Base-by-base conservation (phyloP, 2,888 invertebrate species). In the Tubulanus polymorphus region DNA sequence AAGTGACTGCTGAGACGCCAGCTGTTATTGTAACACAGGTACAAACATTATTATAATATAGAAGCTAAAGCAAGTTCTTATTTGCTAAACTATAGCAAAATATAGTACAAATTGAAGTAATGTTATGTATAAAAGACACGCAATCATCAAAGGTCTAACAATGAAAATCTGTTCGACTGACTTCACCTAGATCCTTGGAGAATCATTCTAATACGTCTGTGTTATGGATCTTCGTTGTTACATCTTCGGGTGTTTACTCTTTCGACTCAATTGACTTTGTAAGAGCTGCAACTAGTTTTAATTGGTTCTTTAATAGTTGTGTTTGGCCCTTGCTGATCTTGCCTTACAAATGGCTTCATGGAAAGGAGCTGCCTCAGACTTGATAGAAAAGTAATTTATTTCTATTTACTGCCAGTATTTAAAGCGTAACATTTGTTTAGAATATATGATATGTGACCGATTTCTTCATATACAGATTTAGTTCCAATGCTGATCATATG, bases 311-410 rank as follows among this genome's bases (percentile, higher is more conserved):
- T 74, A 74, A 32, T 78, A 87, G 84, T 82, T 99, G 51, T 91
- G 93, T 71, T 80, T 97, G 57, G 95, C 96, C 1, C 81, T 99
- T 48, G 92, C 95, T 20, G 96, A 97, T 81, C 81, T 99, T 63
- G 90, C 93, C 3, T 82, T 99, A 51, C 91, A 96, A 79, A 94
- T 96, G 90, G 86, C 89, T 18, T 81, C 88, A 0, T 99, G 97
- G 97, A 88, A 89, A 68, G 87, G 89, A 73, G 92, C 95, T 46
- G 86, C 92, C 49, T 82, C 86, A 69, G 92, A 93, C 77, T 81
- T 97, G 61, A 86, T 96, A 35, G 86, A 86, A 71, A 86, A 86
- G 73, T 90, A 57, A 57, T 56, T 51, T 0, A 3, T 54, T 35
- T 18, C 8, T 49, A n/a, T 23, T 27, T 25, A 3, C 1, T 49